A percentile compares a stretch with the other conserved stretches of the same genome.
phyloP scores from a whole-genome alignment of 2,113 vertebrate species.

The Pungitius pungitius region DNA sequence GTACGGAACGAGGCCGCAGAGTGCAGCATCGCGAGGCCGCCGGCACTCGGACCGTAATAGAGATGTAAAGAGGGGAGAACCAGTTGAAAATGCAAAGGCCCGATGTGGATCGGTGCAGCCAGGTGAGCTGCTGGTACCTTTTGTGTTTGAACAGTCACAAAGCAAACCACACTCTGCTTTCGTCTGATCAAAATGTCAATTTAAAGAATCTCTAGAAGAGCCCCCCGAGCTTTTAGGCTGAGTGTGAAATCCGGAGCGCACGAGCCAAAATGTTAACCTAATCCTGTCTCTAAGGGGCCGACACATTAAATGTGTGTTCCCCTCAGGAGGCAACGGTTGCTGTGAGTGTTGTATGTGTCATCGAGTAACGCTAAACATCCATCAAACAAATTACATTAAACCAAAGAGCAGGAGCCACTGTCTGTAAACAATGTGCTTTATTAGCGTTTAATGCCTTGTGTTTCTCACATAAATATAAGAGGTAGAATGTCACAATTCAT shows the following conservation, averaged over 20 bases:
- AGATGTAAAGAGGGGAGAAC: constrained; percentile 61
- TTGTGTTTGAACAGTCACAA: neutral
- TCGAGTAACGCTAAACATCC: neutral
- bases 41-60: constrained; percentile 42
- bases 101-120: neutral
- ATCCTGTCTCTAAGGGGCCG: neutral
- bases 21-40: constrained; percentile 63
- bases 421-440: neutral
- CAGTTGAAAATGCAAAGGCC: no score
- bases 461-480: neutral
- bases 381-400: neutral
- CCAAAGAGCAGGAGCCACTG: neutral
- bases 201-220: neutral
- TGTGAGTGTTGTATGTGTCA: neutral
- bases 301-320: neutral
- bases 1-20: constrained; percentile 51
- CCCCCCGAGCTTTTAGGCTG: neutral
- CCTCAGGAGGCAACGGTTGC: neutral
- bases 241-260: neutral
- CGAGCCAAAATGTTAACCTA: neutral
- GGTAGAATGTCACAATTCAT: no score
- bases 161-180: neutral
- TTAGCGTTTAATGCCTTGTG: neutral
- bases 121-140: neutral
- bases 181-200: neutral